A percentile compares a stretch with the other conserved stretches of the same genome.
Evolutionary conservation across 30 jellyfish, hydroid and myxozoan genomes (phyloP).

Genomic region (Hydractinia symbiolongicarpus): DNA sequence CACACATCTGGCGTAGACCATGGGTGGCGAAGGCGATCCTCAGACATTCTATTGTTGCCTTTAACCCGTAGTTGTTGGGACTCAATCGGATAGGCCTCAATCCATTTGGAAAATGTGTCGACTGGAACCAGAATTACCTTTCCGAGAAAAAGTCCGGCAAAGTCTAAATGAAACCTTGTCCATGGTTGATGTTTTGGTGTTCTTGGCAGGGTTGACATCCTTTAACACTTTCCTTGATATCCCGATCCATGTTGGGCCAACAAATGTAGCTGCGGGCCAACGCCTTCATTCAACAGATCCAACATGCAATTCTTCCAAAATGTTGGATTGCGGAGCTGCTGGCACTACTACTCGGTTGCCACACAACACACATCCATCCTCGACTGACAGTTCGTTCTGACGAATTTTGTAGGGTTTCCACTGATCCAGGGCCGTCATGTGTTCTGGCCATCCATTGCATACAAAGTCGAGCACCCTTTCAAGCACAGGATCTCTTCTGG

Average conservation of each 20-base stretch:
- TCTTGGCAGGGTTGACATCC: slow-evolving; percentile 30
- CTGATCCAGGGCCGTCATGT: background rate
- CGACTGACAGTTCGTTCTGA: slow-evolving; percentile 8
- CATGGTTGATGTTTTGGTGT: slow-evolving; percentile 13
- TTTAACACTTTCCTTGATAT: slow-evolving; percentile 1
- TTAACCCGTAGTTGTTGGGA: background rate
- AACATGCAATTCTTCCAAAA: slow-evolving; percentile 26
- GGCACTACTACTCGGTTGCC: slow-evolving; percentile 35
- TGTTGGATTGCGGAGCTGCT: background rate
- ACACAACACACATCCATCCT: slow-evolving; percentile 25
- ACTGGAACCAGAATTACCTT: slow-evolving; percentile 20
- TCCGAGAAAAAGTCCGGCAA: slow-evolving; percentile 38
- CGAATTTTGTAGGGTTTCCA: background rate
- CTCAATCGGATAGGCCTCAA: slow-evolving; percentile 21
- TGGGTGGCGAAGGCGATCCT: slow-evolving; percentile 17
- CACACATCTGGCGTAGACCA: slow-evolving; percentile 19
- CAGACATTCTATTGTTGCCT: background rate
- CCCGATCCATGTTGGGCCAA: slow-evolving; percentile 26
- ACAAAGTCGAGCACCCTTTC: slow-evolving; percentile 11
- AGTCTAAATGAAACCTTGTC: slow-evolving; percentile 34
- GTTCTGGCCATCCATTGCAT: slow-evolving; percentile 31
- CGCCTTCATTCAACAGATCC: slow-evolving; percentile 4
- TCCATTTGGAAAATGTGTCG: slow-evolving; percentile 43
- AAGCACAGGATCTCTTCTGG: slow-evolving; percentile 34
- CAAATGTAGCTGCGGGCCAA: background rate